Conservation (phyloP, 2,888 invertebrate species). For the Drosophila paramelanica region DNA sequence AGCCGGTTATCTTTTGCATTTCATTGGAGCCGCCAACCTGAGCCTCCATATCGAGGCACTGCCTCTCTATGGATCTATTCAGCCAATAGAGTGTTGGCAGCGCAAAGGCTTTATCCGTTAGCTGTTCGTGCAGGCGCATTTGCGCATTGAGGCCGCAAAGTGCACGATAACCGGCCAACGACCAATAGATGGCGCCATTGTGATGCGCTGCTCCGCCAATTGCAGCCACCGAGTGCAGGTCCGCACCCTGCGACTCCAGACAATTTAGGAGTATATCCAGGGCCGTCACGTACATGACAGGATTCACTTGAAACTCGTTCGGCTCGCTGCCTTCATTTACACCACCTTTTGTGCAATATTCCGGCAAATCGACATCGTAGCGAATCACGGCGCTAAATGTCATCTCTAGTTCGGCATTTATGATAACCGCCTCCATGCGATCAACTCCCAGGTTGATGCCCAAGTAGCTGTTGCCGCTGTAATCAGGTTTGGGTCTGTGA, state of each 20-base stretch:
- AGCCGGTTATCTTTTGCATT: conserved; percentile 52
- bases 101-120: conserved; percentile 44
- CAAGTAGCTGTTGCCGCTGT: conserved; percentile 49
- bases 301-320: conserved; percentile 88
- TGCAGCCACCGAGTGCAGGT: conserved; percentile 91
- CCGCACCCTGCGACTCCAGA: conserved; percentile 90
- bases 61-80: conserved; percentile 13
- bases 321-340: conserved; percentile 83
- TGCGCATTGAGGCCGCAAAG: conserved; percentile 50
- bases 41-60: conserved; percentile 33
- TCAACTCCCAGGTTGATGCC: conserved; percentile 85
- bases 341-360: conserved; percentile 88
- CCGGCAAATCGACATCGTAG: conserved; percentile 95
- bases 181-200: conserved; percentile 58
- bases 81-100: conserved; percentile 20
- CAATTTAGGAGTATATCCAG: conserved; percentile 94
- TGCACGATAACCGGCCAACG: conserved; percentile 49
- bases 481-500: conserved; percentile 29
- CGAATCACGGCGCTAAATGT: conserved; percentile 91
- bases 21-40: conserved; percentile 25
- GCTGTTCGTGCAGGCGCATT: conserved; percentile 56
- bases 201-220: conserved; percentile 83
- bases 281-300: conserved; percentile 97
- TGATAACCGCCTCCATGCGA: conserved; percentile 91
- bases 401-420: conserved; percentile 89